phyloP scores from a whole-genome alignment of 2,888 invertebrate genomes.

The Monoplex corrugatus region DNA sequence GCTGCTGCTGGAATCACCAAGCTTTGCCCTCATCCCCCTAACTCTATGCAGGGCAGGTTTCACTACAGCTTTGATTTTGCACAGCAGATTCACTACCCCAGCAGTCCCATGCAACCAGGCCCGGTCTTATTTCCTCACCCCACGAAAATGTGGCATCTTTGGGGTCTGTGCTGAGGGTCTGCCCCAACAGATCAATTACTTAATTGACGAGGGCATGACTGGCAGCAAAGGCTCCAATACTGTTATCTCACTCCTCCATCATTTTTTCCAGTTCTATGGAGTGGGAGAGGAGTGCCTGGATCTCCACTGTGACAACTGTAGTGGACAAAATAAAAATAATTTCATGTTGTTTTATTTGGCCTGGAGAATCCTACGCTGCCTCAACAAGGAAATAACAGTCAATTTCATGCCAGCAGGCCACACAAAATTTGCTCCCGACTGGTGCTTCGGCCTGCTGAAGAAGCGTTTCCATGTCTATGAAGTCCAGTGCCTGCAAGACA shows the following conservation, averaged over 20 bases:
- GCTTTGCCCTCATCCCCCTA: background rate
- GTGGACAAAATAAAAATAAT: slow-evolving; percentile 52
- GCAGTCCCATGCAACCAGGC: slow-evolving; percentile 63
- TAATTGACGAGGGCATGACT: slow-evolving; percentile 61
- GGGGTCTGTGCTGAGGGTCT: slow-evolving; percentile 58
- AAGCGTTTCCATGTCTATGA: slow-evolving; percentile 35
- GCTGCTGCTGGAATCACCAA: background rate
- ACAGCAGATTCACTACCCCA: slow-evolving; percentile 62
- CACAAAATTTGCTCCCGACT: slow-evolving; percentile 59
- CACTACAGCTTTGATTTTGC: slow-evolving; percentile 63
- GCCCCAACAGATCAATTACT: slow-evolving; percentile 54
- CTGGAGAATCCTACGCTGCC: slow-evolving; percentile 50
- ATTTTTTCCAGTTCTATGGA: slow-evolving; percentile 47
- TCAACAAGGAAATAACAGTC: slow-evolving; percentile 12
- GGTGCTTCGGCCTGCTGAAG: slow-evolving; percentile 60
- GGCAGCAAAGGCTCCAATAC: slow-evolving; percentile 49
- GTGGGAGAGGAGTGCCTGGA: slow-evolving; percentile 36
- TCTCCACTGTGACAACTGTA: slow-evolving; percentile 45
- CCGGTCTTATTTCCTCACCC: slow-evolving; percentile 63
- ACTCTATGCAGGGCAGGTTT: background rate
- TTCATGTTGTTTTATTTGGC: slow-evolving; percentile 51
- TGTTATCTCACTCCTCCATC: slow-evolving; percentile 46
- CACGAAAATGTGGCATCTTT: slow-evolving; percentile 65
- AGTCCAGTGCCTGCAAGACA: slow-evolving; percentile 52
- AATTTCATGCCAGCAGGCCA: slow-evolving; percentile 51